Conservation (phyloP, 2,888 invertebrate genomes). For the Stictocephala bisonia region DNA sequence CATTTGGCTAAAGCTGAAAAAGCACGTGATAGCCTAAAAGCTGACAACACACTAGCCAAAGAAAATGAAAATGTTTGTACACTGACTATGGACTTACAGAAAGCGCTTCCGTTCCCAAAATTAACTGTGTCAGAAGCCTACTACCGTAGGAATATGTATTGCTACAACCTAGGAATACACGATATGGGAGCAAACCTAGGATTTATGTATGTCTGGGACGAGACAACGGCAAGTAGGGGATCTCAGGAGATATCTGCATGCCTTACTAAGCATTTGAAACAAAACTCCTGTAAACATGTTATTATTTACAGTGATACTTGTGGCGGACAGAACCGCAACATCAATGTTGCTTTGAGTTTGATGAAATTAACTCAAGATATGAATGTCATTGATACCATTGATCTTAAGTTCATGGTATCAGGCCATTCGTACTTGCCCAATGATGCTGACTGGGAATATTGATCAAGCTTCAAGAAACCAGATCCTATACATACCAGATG, state of each 20-base stretch:
- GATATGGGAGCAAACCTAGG: slow-evolving; percentile 14
- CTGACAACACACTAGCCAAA: slow-evolving; percentile 19
- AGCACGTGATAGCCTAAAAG: slow-evolving; percentile 31
- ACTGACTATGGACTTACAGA: slow-evolving; percentile 42
- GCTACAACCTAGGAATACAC: slow-evolving; percentile 43
- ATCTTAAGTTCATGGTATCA: slow-evolving; percentile 40
- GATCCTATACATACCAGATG: slow-evolving; percentile 20
- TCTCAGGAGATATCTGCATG: slow-evolving; percentile 44
- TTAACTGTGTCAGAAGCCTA: slow-evolving; percentile 41
- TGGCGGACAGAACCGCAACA: slow-evolving; percentile 36
- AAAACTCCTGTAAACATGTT: slow-evolving; percentile 28
- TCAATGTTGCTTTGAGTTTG: slow-evolving; percentile 27
- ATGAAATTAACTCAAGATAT: slow-evolving; percentile 40
- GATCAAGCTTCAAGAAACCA: slow-evolving; percentile 30
- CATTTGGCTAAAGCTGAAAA: slow-evolving; percentile 42
- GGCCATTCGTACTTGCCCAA: slow-evolving; percentile 42
- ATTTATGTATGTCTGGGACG: slow-evolving; percentile 40
- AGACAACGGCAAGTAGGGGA: slow-evolving; percentile 29
- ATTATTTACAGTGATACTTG: slow-evolving; percentile 44
- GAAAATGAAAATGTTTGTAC: slow-evolving; percentile 42
- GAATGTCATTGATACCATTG: slow-evolving; percentile 36
- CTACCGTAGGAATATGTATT: slow-evolving; percentile 44
- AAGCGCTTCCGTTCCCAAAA: slow-evolving; percentile 39
- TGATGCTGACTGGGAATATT: slow-evolving; percentile 41
- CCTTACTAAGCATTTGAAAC: slow-evolving; percentile 34